Percentiles rank a stretch among this genome's conserved stretches.
Evolutionary conservation across 2,113 vertebrate genomes (phyloP).

Genomic region (Pedetes capensis): DNA sequence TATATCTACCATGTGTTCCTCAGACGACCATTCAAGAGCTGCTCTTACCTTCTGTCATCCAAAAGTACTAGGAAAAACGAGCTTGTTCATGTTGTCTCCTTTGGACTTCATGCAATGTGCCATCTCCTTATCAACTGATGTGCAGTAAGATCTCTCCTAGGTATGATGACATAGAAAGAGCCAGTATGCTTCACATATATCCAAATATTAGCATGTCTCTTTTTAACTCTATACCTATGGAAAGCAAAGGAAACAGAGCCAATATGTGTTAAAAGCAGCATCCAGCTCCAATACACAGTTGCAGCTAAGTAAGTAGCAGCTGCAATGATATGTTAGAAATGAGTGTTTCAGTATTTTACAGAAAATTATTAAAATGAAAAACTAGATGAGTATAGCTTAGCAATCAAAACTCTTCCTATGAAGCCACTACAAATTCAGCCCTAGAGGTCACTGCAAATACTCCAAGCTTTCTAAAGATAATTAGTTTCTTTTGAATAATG

Average conservation of each 20-base stretch:
- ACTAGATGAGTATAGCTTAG: neutral
- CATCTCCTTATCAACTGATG: neutral
- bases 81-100: neutral
- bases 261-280: neutral
- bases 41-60: neutral
- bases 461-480: conserved; percentile 49
- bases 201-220: neutral
- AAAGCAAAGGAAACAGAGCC: neutral
- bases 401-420: conserved; percentile 52
- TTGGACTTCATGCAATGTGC: neutral
- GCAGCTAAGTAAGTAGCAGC: neutral
- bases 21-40: neutral
- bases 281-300: neutral
- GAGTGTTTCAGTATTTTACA: conserved; percentile 31
- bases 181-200: neutral
- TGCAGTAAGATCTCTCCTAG: neutral
- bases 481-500: conserved; percentile 62
- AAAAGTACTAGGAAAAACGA: neutral
- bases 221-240: neutral
- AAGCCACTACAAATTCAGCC: conserved; percentile 31
- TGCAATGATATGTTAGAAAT: neutral
- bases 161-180: neutral
- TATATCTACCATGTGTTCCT: neutral
- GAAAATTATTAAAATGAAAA: conserved; percentile 54
- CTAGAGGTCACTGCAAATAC: conserved; percentile 32